Percentiles rank a stretch among this genome's conserved stretches.
Conservation (phyloP, 2,797 vertebrate species). For the Macroramphosus scolopax region DNA sequence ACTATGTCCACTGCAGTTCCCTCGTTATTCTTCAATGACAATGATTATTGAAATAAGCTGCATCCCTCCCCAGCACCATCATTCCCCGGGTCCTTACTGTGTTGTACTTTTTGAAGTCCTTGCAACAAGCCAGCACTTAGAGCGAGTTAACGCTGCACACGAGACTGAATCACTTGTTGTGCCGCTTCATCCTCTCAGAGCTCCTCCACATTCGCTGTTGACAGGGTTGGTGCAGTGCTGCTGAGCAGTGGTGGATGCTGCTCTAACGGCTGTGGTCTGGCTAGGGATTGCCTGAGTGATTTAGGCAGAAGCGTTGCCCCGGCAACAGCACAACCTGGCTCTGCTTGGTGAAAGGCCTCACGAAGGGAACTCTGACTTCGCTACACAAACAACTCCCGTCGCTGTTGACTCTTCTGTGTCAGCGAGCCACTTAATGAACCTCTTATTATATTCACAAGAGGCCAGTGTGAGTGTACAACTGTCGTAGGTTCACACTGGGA, state of each 20-base stretch:
- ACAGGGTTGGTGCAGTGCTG: slow-evolving; percentile 52
- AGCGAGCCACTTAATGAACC: background rate
- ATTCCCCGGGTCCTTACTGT: too few species aligned
- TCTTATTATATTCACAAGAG: background rate
- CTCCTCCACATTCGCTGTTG: slow-evolving; percentile 37
- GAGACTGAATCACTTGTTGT: background rate
- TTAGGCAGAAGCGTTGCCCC: slow-evolving; percentile 74
- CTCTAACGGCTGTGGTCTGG: slow-evolving; percentile 61
- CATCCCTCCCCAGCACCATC: too few species aligned
- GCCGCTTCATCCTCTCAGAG: slow-evolving; percentile 4
- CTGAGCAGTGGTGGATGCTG: slow-evolving; percentile 52
- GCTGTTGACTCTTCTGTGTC: slow-evolving; percentile 6
- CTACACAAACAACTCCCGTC: slow-evolving; percentile 53
- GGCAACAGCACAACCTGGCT: slow-evolving; percentile 77
- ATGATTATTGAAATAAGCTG: too few species aligned
- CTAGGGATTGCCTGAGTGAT: slow-evolving; percentile 65
- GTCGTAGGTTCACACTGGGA: too few species aligned
- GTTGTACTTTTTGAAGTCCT: too few species aligned
- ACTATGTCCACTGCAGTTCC: too few species aligned
- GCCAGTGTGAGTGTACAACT: too few species aligned
- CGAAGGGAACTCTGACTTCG: slow-evolving; percentile 60
- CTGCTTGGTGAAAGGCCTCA: slow-evolving; percentile 59
- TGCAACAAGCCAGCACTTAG: too few species aligned
- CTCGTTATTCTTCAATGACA: too few species aligned
- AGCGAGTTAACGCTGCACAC: background rate